Conservation (phyloP, 2,797 vertebrate genomes). For the Choloepus didactylus region DNA sequence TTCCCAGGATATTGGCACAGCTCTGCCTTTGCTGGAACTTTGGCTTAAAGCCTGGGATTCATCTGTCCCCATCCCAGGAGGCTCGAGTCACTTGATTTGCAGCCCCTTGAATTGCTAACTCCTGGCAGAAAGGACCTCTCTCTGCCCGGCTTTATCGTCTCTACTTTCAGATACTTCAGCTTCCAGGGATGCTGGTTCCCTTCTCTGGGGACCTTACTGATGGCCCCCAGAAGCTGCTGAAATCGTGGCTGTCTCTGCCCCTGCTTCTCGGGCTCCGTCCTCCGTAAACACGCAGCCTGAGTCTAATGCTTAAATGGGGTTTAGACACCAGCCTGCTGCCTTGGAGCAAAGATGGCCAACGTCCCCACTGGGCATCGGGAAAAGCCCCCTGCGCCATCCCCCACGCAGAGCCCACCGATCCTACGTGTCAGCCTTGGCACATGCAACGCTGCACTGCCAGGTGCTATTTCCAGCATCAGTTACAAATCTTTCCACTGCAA, state of each 20-base stretch:
- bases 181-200: neutral
- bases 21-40: neutral
- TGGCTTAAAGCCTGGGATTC: neutral
- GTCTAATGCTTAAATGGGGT: neutral
- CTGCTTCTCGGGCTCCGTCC: neutral
- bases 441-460: neutral
- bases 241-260: too few relatives aligned
- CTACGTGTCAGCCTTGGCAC: neutral
- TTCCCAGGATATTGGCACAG: neutral
- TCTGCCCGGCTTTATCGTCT: neutral
- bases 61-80: rapidly evolving
- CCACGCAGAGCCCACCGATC: neutral
- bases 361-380: neutral
- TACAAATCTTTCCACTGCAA: too few relatives aligned
- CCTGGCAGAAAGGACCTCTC: neutral
- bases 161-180: neutral
- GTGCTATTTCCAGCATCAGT: neutral
- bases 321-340: neutral
- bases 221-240: neutral
- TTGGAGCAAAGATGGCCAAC: neutral
- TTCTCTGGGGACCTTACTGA: neutral
- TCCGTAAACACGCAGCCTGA: neutral
- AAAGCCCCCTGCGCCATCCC: too few relatives aligned
- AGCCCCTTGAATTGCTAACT: neutral
- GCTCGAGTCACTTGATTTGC: neutral